phyloP scores from a whole-genome alignment of 2,888 invertebrate species.

The Ophraella communa region DNA sequence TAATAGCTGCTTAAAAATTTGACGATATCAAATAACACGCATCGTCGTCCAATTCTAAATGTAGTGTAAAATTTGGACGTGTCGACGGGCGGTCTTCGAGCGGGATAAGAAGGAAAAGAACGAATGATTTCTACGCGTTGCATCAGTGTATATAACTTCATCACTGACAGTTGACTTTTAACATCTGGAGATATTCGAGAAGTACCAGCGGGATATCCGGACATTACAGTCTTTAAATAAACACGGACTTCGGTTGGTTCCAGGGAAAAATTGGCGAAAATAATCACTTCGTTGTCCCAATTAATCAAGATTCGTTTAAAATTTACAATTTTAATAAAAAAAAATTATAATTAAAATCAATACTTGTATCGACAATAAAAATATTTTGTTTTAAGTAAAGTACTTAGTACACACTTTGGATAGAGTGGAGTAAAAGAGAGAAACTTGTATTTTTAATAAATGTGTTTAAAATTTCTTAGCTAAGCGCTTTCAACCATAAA shows the following conservation, averaged over 20 bases:
- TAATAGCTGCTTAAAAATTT: background rate
- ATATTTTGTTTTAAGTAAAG: too few species aligned
- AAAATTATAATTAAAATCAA: too few species aligned
- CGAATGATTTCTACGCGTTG: slow-evolving; percentile 2
- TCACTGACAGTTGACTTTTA: slow-evolving; percentile 43
- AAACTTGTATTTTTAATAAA: too few species aligned
- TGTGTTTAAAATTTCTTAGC: too few species aligned
- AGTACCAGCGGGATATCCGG: slow-evolving; percentile 49
- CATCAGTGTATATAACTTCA: slow-evolving; percentile 41
- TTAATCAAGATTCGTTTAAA: background rate
- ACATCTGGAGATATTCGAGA: slow-evolving; percentile 50
- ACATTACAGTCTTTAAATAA: slow-evolving; percentile 28
- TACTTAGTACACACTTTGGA: too few species aligned
- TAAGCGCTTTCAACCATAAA: too few species aligned
- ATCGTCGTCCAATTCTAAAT: slow-evolving; percentile 12
- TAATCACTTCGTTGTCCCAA: background rate
- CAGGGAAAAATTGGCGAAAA: background rate
- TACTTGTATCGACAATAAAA: too few species aligned
- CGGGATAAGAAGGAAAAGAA: slow-evolving; percentile 3
- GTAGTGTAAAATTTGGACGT: slow-evolving; percentile 20
- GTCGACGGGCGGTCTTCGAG: slow-evolving; percentile 26
- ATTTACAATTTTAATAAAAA: too few species aligned
- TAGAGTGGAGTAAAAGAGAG: too few species aligned
- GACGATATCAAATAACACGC: background rate
- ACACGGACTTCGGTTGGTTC: slow-evolving; percentile 8